These are phyloP conservation scores for Onychostruthus taczanowskii DNA, from an alignment of 2,113 vertebrate genomes.

Conservation along the genomic window DNA sequence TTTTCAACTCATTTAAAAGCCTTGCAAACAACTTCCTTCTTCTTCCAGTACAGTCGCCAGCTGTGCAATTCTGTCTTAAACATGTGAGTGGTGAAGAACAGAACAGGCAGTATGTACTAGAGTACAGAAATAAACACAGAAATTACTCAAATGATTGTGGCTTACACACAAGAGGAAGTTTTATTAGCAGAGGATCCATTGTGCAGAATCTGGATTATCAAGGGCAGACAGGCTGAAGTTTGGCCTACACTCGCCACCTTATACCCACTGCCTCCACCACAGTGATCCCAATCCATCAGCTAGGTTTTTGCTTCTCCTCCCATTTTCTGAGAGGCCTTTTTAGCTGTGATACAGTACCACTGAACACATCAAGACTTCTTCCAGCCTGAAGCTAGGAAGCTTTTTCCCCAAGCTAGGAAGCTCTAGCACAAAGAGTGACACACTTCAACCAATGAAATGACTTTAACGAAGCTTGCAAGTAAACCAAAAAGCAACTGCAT, in stretches of 20 bases:
- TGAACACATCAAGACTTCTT: not conserved
- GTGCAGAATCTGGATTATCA: not conserved
- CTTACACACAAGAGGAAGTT: not conserved
- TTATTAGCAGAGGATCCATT: not conserved
- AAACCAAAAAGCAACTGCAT: not conserved
- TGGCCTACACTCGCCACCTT: not conserved
- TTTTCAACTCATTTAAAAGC: not conserved
- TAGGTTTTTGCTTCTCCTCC: not conserved
- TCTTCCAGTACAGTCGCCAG: not conserved
- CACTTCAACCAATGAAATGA: not conserved
- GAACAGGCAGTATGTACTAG: not conserved
- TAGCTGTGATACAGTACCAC: not conserved
- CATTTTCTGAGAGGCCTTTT: not conserved
- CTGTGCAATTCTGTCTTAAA: not conserved
- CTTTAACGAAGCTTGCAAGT: not conserved
- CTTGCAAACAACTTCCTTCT: not conserved
- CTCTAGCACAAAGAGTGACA: not conserved
- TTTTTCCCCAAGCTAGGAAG: not conserved
- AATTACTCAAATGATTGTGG: not conserved
- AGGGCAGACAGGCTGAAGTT: not conserved
- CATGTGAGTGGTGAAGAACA: not conserved
- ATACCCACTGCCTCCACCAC: not conserved
- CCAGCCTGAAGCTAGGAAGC: not conserved
- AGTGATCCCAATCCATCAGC: not conserved
- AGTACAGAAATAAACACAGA: not conserved